phyloP scores from a whole-genome alignment of 2,113 vertebrate genomes.

The Vulpes vulpes region DNA sequence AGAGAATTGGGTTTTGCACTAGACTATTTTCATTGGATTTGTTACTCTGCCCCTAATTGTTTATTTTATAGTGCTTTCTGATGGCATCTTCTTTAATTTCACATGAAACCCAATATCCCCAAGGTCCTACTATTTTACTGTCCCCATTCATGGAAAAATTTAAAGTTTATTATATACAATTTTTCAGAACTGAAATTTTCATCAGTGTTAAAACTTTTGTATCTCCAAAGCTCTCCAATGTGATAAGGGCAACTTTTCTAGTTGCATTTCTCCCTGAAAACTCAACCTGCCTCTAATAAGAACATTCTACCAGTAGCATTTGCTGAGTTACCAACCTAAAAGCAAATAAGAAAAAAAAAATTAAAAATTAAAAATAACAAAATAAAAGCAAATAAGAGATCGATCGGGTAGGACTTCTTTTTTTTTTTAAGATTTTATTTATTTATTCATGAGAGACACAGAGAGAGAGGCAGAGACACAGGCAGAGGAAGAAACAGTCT shows the following conservation, averaged over 20 bases:
- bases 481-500: too few relatives aligned
- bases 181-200: constrained; percentile 49
- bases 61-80: not conserved
- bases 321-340: not conserved
- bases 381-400: not conserved
- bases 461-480: too few relatives aligned
- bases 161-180: not conserved
- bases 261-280: constrained; percentile 1
- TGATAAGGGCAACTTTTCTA: not conserved
- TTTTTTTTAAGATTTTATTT: too few relatives aligned
- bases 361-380: too few relatives aligned
- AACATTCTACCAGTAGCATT: not conserved
- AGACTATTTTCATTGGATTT: not conserved
- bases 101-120: not conserved
- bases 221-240: not conserved
- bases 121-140: not conserved
- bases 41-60: not conserved
- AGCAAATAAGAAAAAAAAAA: not conserved
- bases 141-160: not conserved
- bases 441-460: too few relatives aligned
- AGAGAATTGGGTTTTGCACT: constrained; percentile 11
- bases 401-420: too few relatives aligned
- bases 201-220: not conserved
- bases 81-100: not conserved
- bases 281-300: not conserved